Percentiles rank a stretch among this genome's conserved stretches.
Conservation (phyloP, 2,888 invertebrate species). For the Tetropium fuscum region DNA sequence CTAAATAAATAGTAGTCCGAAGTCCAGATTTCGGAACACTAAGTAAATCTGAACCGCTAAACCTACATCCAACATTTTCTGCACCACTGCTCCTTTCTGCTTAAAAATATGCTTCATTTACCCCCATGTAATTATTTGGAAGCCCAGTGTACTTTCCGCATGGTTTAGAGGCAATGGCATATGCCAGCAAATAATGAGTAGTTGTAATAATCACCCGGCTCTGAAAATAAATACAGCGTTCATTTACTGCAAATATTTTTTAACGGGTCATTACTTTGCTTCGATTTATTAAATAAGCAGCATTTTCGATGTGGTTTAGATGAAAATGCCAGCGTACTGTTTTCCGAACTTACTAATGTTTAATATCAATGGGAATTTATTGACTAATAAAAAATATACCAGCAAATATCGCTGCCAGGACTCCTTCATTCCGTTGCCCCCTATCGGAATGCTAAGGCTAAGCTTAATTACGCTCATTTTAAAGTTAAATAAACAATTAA, state of each 20-base stretch:
- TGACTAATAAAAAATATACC: conserved; percentile 5
- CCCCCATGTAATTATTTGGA: neutral
- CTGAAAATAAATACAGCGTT: conserved; percentile 20
- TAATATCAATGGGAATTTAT: neutral
- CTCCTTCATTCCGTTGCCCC: neutral
- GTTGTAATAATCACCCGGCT: conserved; percentile 12
- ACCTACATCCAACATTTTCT: too few relatives aligned
- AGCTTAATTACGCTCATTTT: conserved; percentile 23
- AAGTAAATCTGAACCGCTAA: too few relatives aligned
- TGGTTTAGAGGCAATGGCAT: conserved; percentile 12
- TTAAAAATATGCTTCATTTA: neutral
- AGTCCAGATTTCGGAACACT: too few relatives aligned
- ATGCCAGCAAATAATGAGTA: conserved; percentile 16
- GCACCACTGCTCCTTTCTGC: neutral
- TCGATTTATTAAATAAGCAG: conserved; percentile 10
- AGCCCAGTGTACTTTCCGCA: conserved; percentile 19
- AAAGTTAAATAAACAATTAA: conserved; percentile 22
- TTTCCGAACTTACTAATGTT: neutral
- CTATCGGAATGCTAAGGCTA: conserved; percentile 2
- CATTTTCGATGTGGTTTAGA: neutral
- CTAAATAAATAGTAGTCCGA: too few relatives aligned
- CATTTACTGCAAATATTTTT: conserved; percentile 6
- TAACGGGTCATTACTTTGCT: neutral
- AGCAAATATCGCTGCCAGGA: neutral
- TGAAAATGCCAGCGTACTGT: neutral